phyloP scores from a whole-genome alignment of 1,140 invertebrate genomes.

The Amyelois transitella region DNA sequence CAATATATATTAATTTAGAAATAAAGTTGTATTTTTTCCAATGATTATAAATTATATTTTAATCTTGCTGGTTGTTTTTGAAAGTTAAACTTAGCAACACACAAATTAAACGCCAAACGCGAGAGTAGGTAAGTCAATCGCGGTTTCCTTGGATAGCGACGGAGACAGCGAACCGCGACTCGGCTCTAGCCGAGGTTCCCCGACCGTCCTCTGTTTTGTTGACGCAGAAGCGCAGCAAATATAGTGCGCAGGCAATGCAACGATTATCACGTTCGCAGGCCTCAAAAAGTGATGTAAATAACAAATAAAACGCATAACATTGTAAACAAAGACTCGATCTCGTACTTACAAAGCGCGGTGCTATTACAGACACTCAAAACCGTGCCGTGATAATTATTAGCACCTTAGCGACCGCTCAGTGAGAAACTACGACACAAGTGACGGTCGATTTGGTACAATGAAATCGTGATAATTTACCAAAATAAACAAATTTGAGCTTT shows the following conservation, averaged over 20 bases:
- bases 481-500: slow-evolving; percentile 30
- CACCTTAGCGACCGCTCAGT: slow-evolving; percentile 49
- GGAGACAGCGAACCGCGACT: slow-evolving; percentile 43
- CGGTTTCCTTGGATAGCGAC: slow-evolving; percentile 28
- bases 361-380: slow-evolving; percentile 20
- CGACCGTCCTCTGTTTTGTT: slow-evolving; percentile 47
- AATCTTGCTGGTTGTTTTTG: too few relatives aligned
- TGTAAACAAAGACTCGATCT: slow-evolving; percentile 54
- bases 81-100: slow-evolving; percentile 30
- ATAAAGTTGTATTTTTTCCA: too few relatives aligned
- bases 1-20: too few relatives aligned
- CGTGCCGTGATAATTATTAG: slow-evolving; percentile 44
- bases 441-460: slow-evolving; percentile 56
- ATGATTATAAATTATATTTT: too few relatives aligned
- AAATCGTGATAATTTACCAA: slow-evolving; percentile 51
- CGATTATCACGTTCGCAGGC: slow-evolving; percentile 65
- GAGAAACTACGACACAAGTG: slow-evolving; percentile 65
- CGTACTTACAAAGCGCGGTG: slow-evolving; percentile 26
- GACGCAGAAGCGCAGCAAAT: slow-evolving; percentile 67
- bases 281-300: slow-evolving; percentile 70
- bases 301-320: slow-evolving; percentile 51
- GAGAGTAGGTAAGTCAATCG: slow-evolving; percentile 29
- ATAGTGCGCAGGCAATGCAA: slow-evolving; percentile 67
- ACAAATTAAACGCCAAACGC: slow-evolving; percentile 32
- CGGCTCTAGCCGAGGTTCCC: slow-evolving; percentile 30